Percentiles rank a stretch among this genome's conserved stretches.
Conservation (phyloP, 2,888 invertebrate genomes). For the Corythucha ciliata region DNA sequence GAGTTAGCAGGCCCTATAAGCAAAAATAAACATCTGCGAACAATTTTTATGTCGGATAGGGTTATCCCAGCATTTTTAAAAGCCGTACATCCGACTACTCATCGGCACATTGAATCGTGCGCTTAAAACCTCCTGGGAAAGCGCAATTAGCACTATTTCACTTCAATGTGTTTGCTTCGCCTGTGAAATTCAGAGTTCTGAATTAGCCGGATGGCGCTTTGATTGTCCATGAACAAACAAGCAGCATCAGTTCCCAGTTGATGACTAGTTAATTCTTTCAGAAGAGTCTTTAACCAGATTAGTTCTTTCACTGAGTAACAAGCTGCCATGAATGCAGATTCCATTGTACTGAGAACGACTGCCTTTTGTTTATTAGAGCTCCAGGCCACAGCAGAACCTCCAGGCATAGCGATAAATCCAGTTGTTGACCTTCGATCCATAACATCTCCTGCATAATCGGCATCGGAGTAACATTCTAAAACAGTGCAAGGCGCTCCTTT, state of each 20-base stretch:
- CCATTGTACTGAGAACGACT: constrained; percentile 3
- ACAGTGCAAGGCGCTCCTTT: not conserved
- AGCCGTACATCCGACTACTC: too few species aligned
- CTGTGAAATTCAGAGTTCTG: not conserved
- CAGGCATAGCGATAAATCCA: constrained; percentile 2
- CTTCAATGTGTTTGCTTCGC: not conserved
- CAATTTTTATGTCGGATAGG: too few species aligned
- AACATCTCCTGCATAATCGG: constrained; percentile 31
- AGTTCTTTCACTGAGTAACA: constrained; percentile 33
- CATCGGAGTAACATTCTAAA: constrained; percentile 29
- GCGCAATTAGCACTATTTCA: not conserved
- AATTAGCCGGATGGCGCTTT: not conserved
- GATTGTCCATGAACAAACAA: constrained; percentile 14
- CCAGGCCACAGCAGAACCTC: constrained; percentile 5
- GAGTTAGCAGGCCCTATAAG: too few species aligned
- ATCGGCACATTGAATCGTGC: too few species aligned
- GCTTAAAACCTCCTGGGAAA: too few species aligned
- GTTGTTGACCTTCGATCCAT: constrained; percentile 32
- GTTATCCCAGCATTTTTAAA: too few species aligned
- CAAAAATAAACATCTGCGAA: too few species aligned
- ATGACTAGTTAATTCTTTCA: constrained; percentile 20
- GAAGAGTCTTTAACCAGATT: constrained; percentile 33
- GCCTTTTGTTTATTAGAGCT: not conserved
- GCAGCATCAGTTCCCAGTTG: not conserved
- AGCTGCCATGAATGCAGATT: constrained; percentile 27